phyloP scores from a whole-genome alignment of 2,888 invertebrate species.

The Cheilosia soror region DNA sequence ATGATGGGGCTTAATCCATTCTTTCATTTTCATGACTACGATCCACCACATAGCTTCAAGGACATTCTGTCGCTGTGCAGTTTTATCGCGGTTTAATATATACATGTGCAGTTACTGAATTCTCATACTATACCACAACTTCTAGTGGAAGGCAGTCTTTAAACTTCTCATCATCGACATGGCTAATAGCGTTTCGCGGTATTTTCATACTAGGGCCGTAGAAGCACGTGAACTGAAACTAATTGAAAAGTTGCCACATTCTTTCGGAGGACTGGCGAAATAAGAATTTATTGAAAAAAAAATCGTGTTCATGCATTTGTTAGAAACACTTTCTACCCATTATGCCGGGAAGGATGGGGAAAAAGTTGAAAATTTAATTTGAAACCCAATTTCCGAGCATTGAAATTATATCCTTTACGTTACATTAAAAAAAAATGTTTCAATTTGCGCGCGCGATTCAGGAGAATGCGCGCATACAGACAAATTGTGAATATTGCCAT shows the following conservation, averaged over 20 bases:
- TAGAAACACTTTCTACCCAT: not conserved
- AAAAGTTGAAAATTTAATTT: slow-evolving; percentile 59
- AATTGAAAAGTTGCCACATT: slow-evolving; percentile 66
- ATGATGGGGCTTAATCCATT: slow-evolving; percentile 61
- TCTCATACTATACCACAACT: not conserved
- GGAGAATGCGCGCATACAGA: slow-evolving; percentile 41
- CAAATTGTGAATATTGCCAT: slow-evolving; percentile 34
- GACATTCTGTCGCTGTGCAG: not conserved
- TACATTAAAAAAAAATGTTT: slow-evolving; percentile 44
- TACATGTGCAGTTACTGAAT: not conserved
- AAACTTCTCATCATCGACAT: slow-evolving; percentile 2
- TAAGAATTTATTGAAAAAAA: slow-evolving; percentile 12
- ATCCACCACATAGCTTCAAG: not conserved
- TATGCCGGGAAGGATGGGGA: not conserved
- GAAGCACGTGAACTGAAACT: slow-evolving; percentile 62
- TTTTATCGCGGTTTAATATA: not conserved
- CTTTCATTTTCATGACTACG: slow-evolving; percentile 1
- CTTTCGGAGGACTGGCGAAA: not conserved
- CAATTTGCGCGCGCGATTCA: slow-evolving; percentile 61
- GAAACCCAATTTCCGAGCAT: slow-evolving; percentile 58
- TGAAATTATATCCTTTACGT: slow-evolving; percentile 62
- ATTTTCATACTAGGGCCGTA: slow-evolving; percentile 23
- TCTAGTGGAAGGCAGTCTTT: not conserved
- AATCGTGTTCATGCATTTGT: slow-evolving; percentile 25
- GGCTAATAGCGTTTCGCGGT: slow-evolving; percentile 17